Evolutionary conservation across 2,888 invertebrate species (phyloP).

Genomic region (Hypselothyrea guttata): DNA sequence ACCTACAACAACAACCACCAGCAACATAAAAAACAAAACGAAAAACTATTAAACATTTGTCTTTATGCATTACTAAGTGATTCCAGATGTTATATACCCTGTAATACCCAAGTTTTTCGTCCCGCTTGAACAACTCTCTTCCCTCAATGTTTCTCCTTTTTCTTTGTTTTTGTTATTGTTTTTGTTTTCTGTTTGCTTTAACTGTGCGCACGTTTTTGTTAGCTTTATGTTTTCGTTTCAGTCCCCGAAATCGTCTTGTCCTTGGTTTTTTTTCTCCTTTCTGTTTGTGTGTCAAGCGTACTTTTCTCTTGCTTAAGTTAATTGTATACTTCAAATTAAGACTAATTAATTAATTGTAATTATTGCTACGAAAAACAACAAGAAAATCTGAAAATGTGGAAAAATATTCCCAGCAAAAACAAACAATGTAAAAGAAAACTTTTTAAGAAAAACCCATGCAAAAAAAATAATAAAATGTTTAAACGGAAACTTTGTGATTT

Average conservation of each 20-base stretch:
- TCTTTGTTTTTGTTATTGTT: not conserved
- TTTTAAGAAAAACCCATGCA: constrained; percentile 59
- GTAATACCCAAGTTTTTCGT: no score
- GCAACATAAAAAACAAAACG: constrained; percentile 18
- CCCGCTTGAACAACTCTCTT: no score
- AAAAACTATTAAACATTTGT: constrained; percentile 1
- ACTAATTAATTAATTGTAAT: constrained; percentile 79
- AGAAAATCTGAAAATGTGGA: constrained; percentile 29
- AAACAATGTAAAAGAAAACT: constrained; percentile 63
- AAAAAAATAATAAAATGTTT: constrained; percentile 67
- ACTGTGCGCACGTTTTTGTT: constrained; percentile 12
- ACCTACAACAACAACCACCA: constrained; percentile 39
- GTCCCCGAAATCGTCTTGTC: constrained; percentile 5
- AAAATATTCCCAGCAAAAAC: constrained; percentile 48
- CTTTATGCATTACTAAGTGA: not conserved
- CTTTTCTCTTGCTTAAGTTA: constrained; percentile 67
- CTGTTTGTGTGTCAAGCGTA: constrained; percentile 64
- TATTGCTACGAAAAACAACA: constrained; percentile 34
- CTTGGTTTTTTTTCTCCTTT: constrained; percentile 35
- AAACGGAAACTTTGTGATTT: constrained; percentile 19
- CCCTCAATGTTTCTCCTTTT: not conserved
- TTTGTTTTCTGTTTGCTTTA: constrained; percentile 3
- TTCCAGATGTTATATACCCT: no score
- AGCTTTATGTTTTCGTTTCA: constrained; percentile 8
- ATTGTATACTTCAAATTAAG: constrained; percentile 81